A percentile compares a stretch with the other conserved stretches of the same genome.
Conservation (phyloP, 2,113 vertebrate species). For the Oxyruncus cristatus region DNA sequence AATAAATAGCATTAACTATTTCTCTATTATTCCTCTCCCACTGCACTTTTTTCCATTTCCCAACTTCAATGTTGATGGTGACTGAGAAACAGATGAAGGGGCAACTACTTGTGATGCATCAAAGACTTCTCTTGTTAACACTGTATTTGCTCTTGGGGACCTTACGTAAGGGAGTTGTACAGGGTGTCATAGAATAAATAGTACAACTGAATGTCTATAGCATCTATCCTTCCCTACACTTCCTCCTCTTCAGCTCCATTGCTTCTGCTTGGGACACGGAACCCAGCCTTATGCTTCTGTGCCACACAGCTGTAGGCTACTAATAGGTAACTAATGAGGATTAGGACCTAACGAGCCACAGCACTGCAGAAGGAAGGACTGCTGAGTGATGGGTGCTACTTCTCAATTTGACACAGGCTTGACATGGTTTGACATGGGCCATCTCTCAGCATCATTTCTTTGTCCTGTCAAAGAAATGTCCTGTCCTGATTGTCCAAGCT, state of each 20-base stretch:
- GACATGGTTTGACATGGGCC: not conserved
- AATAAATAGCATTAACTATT: not conserved
- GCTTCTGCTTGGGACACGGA: not conserved
- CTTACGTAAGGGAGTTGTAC: not conserved
- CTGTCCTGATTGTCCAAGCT: not conserved
- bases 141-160: not conserved
- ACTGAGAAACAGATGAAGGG: not conserved
- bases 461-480: not conserved
- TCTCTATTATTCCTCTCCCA: not conserved
- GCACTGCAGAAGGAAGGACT: not conserved
- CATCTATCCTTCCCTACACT: not conserved
- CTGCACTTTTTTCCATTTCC: not conserved
- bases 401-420: not conserved
- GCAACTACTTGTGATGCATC: not conserved
- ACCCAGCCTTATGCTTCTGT: not conserved
- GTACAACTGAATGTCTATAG: not conserved
- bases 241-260: not conserved
- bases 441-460: not conserved
- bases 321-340: not conserved
- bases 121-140: not conserved
- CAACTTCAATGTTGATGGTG: not conserved
- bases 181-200: not conserved
- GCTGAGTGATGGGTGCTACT: not conserved
- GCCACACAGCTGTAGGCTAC: not conserved
- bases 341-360: not conserved